phyloP scores from a whole-genome alignment of 2,888 invertebrate genomes.

The Synergus laeviventris region DNA sequence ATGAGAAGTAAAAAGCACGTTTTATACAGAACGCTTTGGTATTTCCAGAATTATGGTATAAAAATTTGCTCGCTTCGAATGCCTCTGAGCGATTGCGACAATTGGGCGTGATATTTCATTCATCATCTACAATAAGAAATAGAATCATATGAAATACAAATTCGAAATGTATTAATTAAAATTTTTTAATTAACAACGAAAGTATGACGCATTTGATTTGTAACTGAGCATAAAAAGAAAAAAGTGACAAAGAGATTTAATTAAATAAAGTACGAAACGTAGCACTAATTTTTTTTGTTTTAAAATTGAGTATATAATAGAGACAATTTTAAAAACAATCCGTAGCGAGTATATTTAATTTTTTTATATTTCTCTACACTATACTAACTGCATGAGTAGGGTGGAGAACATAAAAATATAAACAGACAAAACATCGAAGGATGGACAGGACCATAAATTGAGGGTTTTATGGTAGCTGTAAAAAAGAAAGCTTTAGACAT shows the following conservation, averaged over 20 bases:
- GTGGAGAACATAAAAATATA: conserved; percentile 10
- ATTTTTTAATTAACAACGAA: neutral
- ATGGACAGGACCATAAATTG: conserved; percentile 13
- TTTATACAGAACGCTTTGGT: neutral
- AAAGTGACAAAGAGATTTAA: neutral
- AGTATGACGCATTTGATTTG: neutral
- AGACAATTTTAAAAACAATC: neutral
- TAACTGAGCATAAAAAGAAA: neutral
- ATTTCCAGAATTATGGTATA: neutral
- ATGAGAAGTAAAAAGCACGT: neutral
- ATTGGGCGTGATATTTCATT: neutral
- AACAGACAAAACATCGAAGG: neutral
- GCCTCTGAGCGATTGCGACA: neutral
- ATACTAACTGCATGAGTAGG: neutral
- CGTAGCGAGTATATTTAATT: neutral
- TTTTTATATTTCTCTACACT: conserved; percentile 1
- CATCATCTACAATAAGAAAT: neutral
- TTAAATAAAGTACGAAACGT: neutral
- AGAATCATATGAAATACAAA: neutral
- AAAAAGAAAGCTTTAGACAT: conserved; percentile 20
- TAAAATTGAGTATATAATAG: neutral
- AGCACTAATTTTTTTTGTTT: neutral
- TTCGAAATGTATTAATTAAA: conserved; percentile 9
- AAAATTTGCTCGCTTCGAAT: conserved; percentile 9
- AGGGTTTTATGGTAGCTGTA: conserved; percentile 30